Base-by-base conservation (phyloP, 2,888 invertebrate genomes). In the Trichopria drosophilae region DNA sequence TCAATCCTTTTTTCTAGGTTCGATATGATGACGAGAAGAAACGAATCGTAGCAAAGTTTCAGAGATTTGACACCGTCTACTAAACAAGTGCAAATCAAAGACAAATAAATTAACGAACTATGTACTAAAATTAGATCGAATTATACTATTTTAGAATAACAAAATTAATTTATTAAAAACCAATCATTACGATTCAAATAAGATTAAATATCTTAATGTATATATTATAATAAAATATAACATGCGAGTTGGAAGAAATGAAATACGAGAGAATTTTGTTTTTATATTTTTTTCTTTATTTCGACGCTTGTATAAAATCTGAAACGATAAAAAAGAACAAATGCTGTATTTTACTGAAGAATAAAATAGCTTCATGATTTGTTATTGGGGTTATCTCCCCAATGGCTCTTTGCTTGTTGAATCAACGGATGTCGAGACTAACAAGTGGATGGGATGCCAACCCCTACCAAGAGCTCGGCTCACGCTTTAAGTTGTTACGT, bases 11-110 rank as follows among this genome's bases (percentile, higher is more conserved):
- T 57, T 67, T 76, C 23, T 67, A 88, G 88, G 82, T 91, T 15
- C 88, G 99, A 49, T 99, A 97, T 73, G 99, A 99, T 77, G 98
- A 98, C 72, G 98, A 98, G 77, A 88, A 90, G 69, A 92, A 93
- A 73, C 85, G 99, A 51, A 93, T 98, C 3, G 98, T 99, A 1
- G 84, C 91, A 42, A 99, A 99, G 91, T 70, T 93, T 92, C 77
- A 80, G 90, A 59, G 80, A 83, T 53, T 80, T 82, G 6, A 81
- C 84, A 64, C 82, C 86, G 6, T 77, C 83, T 32, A 64, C 83
- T 3, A 87, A 89, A 71, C 83, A 85, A 65, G 81, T n/a, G n/a
- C n/a, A n/a, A n/a, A n/a, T n/a, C n/a, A 66, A 65, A 59, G 26
- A 2, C 26, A n/a, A n/a, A 26, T 26, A 26, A 10, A 10, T 26